Base-by-base conservation (phyloP, 2,113 vertebrate species). In the Macrotus californicus region DNA sequence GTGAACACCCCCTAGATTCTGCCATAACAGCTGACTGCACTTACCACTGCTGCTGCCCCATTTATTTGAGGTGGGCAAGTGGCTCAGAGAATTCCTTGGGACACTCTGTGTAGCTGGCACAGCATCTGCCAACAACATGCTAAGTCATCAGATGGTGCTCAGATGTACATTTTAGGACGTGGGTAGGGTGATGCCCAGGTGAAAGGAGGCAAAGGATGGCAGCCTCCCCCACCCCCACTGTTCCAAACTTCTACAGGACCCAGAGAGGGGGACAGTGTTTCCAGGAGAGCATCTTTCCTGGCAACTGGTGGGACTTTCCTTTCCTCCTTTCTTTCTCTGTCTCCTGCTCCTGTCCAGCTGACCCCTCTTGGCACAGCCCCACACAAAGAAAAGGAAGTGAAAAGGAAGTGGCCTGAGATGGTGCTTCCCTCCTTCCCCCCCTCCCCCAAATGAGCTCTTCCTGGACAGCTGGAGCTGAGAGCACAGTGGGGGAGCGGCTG, bases 371-470 rank as follows among this genome's bases (percentile, higher is more conserved):
- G 69, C 70, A 31, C 79, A 90, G 59, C 48, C 59, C 69, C 41
- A 77, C 73, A 94, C 94, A 91, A 95, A 95, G 92, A 36, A 76
- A 66, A 59, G 89, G 80, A 89, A 96, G 52, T 69, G 92, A 36
- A 76, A 66, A 59, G 89, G 80, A 89, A 96, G 52, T 69, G 36
- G 24, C 24, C 54, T 46, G 21, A 70, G 73, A 91, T 94, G 43
- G n/a, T 39, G 64, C 24, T 90, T 96, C 70, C 73, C 39, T 61
- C 50, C 29, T 85, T 2, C 36, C 70, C 73, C 39, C 54, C 50
- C 29, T 85, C 3, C 36, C 52, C 67, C 21, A 39, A 89, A 24
- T n/a, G 75, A 46, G 77, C 29, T 82, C 64, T 96, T 95, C 87
- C 81, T 64, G 91, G 59, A 52, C 56, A 66, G 34, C 70, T 59